A percentile compares a stretch with the other conserved stretches of the same genome.
phyloP scores from a whole-genome alignment of 2,797 vertebrate genomes.

The Gallinago nigripennis region DNA sequence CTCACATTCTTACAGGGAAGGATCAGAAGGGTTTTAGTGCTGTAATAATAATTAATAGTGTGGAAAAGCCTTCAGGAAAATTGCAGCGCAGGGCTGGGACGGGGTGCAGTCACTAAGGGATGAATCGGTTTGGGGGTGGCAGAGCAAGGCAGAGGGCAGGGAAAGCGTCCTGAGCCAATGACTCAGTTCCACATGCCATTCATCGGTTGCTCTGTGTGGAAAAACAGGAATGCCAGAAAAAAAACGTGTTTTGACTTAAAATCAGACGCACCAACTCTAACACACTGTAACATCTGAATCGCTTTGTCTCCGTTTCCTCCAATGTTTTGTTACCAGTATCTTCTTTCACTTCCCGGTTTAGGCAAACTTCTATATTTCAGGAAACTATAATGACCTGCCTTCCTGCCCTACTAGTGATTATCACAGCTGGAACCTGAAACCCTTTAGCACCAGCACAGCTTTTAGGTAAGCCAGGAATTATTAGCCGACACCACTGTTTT shows the following conservation, averaged over 20 bases:
- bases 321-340: background rate
- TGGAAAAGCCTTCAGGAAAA: background rate
- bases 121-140: background rate
- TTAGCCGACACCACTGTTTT: fast-evolving
- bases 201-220: background rate
- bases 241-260: background rate
- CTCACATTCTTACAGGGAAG: background rate
- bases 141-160: background rate
- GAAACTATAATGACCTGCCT: conserved; percentile 52
- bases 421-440: conserved; percentile 16
- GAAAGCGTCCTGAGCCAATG: background rate
- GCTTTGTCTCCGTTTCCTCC: background rate
- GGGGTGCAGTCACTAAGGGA: background rate
- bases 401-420: conserved; percentile 17
- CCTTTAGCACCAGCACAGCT: background rate
- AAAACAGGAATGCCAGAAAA: background rate
- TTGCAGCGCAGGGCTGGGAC: background rate
- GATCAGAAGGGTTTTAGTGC: background rate
- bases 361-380: conserved; percentile 21
- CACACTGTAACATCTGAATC: background rate
- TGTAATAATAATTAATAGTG: fast-evolving
- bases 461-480: background rate
- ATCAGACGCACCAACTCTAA: background rate
- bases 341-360: conserved; percentile 12
- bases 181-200: background rate